Percentiles rank a stretch among this genome's conserved stretches.
These are phyloP conservation scores for Asbolus verrucosus DNA, from an alignment of 1,140 invertebrate species.

Conservation along the genomic window DNA sequence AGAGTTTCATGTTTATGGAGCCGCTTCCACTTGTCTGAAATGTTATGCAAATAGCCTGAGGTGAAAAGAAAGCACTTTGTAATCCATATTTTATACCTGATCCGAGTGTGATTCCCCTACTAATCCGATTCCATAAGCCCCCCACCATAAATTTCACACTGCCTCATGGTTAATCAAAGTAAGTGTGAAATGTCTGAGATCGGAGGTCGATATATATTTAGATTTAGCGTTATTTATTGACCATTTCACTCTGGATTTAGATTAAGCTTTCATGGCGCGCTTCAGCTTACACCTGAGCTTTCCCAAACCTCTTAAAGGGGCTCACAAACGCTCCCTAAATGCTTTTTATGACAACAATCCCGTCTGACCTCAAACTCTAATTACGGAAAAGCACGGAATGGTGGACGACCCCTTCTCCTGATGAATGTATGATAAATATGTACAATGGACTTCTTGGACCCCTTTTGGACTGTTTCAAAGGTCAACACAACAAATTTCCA, in stretches of 20 bases:
- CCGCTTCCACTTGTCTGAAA: neutral
- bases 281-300: constrained; percentile 35
- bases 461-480: constrained; percentile 23
- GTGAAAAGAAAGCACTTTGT: constrained; percentile 18
- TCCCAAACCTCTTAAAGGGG: constrained; percentile 11
- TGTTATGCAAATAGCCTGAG: constrained; percentile 3
- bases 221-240: constrained; percentile 43
- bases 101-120: constrained; percentile 5
- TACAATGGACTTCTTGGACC: constrained; percentile 27
- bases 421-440: constrained; percentile 32
- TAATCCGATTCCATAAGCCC: constrained; percentile 9
- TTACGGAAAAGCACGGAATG: constrained; percentile 9
- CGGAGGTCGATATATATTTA: constrained; percentile 43
- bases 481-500: constrained; percentile 39
- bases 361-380: constrained; percentile 22
- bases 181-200: constrained; percentile 37
- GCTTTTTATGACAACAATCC: constrained; percentile 22
- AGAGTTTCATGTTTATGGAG: constrained; percentile 2
- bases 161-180: constrained; percentile 25
- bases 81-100: constrained; percentile 25
- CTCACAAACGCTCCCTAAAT: neutral
- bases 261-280: constrained; percentile 39
- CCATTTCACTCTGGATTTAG: constrained; percentile 31
- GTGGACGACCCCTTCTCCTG: neutral
- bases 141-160: neutral